Conservation (phyloP, 2,113 vertebrate species). For the Lota lota region DNA sequence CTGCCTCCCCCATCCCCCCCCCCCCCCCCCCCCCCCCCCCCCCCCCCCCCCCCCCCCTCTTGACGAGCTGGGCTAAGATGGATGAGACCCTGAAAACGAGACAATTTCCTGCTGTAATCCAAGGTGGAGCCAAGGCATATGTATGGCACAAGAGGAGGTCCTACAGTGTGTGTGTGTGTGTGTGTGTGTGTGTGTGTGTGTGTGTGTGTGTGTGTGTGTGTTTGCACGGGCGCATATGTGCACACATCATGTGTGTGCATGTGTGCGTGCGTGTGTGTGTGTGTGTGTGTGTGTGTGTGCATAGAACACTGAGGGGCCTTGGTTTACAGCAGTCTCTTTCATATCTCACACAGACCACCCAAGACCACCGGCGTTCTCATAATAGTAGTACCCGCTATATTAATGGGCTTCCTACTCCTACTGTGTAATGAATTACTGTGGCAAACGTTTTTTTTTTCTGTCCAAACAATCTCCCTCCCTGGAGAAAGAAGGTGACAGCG, state of each 20-base stretch:
- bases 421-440: neutral
- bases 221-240: conserved; percentile 9
- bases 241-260: neutral
- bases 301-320: neutral
- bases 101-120: conserved; percentile 64
- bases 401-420: neutral
- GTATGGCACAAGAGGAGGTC: conserved; percentile 16
- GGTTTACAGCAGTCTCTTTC: conserved; percentile 10
- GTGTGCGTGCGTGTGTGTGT: neutral
- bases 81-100: conserved; percentile 52
- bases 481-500: no score
- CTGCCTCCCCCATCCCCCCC: no score
- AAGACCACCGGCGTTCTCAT: neutral
- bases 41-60: conserved; percentile 30
- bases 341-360: conserved; percentile 6
- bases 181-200: neutral
- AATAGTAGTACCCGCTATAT: neutral
- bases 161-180: conserved; percentile 4
- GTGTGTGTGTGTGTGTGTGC: neutral
- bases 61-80: conserved; percentile 35
- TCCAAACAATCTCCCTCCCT: no score
- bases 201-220: conserved; percentile 6
- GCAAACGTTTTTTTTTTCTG: neutral
- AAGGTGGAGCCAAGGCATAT: conserved; percentile 28
- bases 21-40: no score